These are phyloP conservation scores for Drosophila virilis DNA, from an alignment of 1,140 invertebrate genomes.

Conservation along the genomic window DNA sequence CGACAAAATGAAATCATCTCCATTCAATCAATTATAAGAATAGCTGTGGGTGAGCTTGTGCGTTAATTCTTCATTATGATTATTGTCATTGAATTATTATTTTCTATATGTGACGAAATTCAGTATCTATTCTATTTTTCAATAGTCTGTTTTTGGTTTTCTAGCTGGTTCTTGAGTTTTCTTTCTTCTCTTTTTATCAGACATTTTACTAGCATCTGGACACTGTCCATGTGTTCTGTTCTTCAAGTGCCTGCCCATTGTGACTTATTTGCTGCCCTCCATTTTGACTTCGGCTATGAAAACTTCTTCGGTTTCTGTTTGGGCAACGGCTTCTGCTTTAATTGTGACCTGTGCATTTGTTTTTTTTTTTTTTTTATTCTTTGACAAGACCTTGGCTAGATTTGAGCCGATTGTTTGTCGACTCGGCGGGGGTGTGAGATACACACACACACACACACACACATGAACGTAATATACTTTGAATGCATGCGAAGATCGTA, in stretches of 20 bases:
- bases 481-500: conserved; percentile 27
- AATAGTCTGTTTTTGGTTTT: neutral
- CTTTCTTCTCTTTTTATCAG: neutral
- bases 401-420: conserved; percentile 32
- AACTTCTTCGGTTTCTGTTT: conserved; percentile 36
- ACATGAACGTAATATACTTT: conserved; percentile 8
- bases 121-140: neutral
- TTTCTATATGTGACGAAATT: neutral
- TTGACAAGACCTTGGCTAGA: conserved; percentile 42
- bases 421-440: conserved; percentile 23
- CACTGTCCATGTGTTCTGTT: conserved; percentile 7
- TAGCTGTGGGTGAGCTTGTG: too few relatives aligned
- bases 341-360: conserved; percentile 43
- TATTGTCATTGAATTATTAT: neutral
- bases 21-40: too few relatives aligned
- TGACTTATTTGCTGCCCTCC: conserved; percentile 15
- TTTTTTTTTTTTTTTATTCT: conserved; percentile 15
- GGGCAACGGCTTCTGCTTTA: conserved; percentile 24
- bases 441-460: conserved; percentile 4
- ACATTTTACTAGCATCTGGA: neutral
- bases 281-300: conserved; percentile 15
- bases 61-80: neutral
- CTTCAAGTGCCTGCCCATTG: conserved; percentile 16
- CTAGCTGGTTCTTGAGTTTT: neutral
- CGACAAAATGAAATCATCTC: too few relatives aligned